Evolutionary conservation across 1,140 invertebrate species (phyloP).

Genomic region (Drosophila kurseongensis): DNA sequence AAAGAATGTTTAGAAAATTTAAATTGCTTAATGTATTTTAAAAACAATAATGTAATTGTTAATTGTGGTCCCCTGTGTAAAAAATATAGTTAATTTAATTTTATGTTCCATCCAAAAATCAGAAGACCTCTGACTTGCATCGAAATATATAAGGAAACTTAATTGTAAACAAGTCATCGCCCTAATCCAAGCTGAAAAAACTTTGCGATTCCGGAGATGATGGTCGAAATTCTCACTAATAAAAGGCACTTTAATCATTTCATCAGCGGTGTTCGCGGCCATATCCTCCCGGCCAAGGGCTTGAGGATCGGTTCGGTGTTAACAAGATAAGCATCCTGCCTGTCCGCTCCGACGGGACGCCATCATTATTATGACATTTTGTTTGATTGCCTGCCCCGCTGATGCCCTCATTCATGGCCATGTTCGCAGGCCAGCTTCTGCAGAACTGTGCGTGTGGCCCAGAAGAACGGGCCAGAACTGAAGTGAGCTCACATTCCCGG

Average conservation of each 20-base stretch:
- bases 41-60: too few species aligned
- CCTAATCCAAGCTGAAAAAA: neutral
- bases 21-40: too few species aligned
- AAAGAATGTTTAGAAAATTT: too few species aligned
- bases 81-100: too few species aligned
- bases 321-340: conserved; percentile 81
- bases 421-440: conserved; percentile 60
- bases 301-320: conserved; percentile 56
- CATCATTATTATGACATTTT: conserved; percentile 84
- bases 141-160: too few species aligned
- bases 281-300: conserved; percentile 10
- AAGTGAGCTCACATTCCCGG: conserved; percentile 44
- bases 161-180: neutral
- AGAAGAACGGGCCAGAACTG: conserved; percentile 16
- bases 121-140: too few species aligned
- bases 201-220: conserved; percentile 2
- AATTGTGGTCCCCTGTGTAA: too few species aligned
- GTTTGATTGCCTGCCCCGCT: conserved; percentile 61
- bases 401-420: conserved; percentile 36
- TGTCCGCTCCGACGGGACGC: conserved; percentile 50
- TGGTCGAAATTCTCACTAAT: conserved; percentile 54
- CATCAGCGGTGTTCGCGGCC: conserved; percentile 32
- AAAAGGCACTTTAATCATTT: conserved; percentile 69
- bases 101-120: too few species aligned
- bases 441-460: conserved; percentile 77